These are phyloP conservation scores for Drosophila anomalata DNA, from an alignment of 2,888 invertebrate genomes.

Conservation along the genomic window DNA sequence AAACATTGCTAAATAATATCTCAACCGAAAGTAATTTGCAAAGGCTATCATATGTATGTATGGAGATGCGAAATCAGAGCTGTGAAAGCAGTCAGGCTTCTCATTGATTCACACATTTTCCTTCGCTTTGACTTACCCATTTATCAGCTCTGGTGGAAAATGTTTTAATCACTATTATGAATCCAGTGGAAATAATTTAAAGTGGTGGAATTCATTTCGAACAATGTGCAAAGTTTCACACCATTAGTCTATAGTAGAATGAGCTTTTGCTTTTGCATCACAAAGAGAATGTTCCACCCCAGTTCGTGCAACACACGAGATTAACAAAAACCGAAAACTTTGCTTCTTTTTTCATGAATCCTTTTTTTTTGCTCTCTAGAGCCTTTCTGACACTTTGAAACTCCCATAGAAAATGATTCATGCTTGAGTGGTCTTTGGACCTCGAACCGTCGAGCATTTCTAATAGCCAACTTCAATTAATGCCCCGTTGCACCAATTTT, in stretches of 20 bases:
- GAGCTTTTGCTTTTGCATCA: slow-evolving; percentile 16
- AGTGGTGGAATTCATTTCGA: not conserved
- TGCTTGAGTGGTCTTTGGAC: slow-evolving; percentile 28
- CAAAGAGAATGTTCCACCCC: slow-evolving; percentile 33
- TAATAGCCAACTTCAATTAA: slow-evolving; percentile 40
- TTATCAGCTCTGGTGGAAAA: slow-evolving; percentile 8
- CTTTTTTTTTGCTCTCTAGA: not conserved
- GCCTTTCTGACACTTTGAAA: slow-evolving; percentile 24
- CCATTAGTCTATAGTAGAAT: slow-evolving; percentile 12
- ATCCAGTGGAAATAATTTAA: slow-evolving; percentile 12
- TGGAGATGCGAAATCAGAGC: slow-evolving; percentile 12
- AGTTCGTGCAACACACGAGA: slow-evolving; percentile 12
- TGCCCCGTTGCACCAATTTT: slow-evolving; percentile 26
- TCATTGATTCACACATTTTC: slow-evolving; percentile 20
- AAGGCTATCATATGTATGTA: not conserved
- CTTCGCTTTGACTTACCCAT: slow-evolving; percentile 10
- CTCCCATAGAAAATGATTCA: slow-evolving; percentile 34
- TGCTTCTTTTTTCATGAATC: slow-evolving; percentile 2
- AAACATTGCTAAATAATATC: slow-evolving; percentile 28
- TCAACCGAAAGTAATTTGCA: slow-evolving; percentile 21
- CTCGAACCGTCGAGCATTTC: slow-evolving; percentile 8
- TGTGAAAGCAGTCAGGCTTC: slow-evolving; percentile 28
- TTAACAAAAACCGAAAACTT: slow-evolving; percentile 23
- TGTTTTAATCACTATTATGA: slow-evolving; percentile 19
- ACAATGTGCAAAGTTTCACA: slow-evolving; percentile 7